Evolutionary conservation across 1,140 invertebrate species (phyloP), one percentile per base, ranked within the genome.

Genomic region (Lysiphlebus fabarum): DNA sequence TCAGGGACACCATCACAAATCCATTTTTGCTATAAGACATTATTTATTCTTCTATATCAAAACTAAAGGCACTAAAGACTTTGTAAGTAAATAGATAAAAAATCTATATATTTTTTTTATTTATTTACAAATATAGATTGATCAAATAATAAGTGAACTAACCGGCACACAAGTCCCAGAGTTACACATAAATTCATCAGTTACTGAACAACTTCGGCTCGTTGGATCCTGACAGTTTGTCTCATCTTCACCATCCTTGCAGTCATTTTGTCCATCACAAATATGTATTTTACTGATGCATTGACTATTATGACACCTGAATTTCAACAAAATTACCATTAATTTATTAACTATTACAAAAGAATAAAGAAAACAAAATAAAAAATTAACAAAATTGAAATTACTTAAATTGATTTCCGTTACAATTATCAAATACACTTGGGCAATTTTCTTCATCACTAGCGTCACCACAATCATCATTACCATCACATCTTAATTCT

Each of bases 381-480:
- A 34, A 36, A n/a, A 14, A 48, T 37, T 45, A 44, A 11, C 40
- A 12, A 1, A 41, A 33, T 6, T 56, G 47, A 47, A 70, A 70
- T 76, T 75, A 87, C 86, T 81, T 84, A 64, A 84, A 88, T 70
- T 88, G 84, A 56, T 83, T 82, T 10, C 74, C 64, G 43, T 76
- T 82, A 60, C 86, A 88, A 1, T 74, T 81, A 5, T 81, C 81
- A 4, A 74, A 71, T 7, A 81, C 68, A 41, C 81, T 82, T 0
- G 84, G 82, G 67, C 89, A 91, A 59, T 85, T 83, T 65, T 88
- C 85, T 69, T 92, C 89, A 65, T 91, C 89, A 56, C 88, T 92
- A 81, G 87, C 88, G 71, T 95, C 93, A 1, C 90, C 91, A 69
- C 93, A 96, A 70, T 95, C 92, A 70, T 95, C 90, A 66, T 93